These are phyloP conservation scores for Clarias laeviceps DNA, from an alignment of 2,797 vertebrate species.

Conservation along the genomic window DNA sequence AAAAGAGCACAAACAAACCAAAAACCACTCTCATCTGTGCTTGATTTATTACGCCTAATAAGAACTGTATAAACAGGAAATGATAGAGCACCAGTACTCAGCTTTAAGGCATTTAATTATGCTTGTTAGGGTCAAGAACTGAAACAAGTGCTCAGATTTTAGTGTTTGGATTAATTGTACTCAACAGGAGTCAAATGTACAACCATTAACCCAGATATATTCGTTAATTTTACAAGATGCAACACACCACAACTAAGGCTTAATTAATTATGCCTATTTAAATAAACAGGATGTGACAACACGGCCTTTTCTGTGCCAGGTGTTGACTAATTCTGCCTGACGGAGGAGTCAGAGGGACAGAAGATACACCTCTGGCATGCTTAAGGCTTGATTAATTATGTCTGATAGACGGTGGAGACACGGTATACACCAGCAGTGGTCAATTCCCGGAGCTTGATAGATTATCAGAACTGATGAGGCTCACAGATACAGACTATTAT, in stretches of 20 bases:
- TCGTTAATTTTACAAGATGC: not conserved
- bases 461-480: slow-evolving; percentile 7
- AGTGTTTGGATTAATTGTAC: not conserved
- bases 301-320: no score
- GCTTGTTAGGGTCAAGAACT: not conserved
- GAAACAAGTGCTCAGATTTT: not conserved
- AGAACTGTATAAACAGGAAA: not conserved
- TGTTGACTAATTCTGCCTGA: not conserved
- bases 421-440: not conserved
- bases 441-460: not conserved
- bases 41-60: not conserved
- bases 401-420: not conserved
- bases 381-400: not conserved
- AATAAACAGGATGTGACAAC: not conserved
- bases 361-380: not conserved
- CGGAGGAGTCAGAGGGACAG: not conserved
- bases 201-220: not conserved
- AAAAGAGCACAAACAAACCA: not conserved
- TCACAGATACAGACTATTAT: not conserved
- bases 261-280: not conserved
- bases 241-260: not conserved
- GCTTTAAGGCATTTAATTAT: not conserved
- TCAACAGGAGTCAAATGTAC: not conserved
- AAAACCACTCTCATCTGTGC: not conserved
- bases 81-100: not conserved